phyloP scores from a whole-genome alignment of 2,888 invertebrate species.

The Tipula vernalis region DNA sequence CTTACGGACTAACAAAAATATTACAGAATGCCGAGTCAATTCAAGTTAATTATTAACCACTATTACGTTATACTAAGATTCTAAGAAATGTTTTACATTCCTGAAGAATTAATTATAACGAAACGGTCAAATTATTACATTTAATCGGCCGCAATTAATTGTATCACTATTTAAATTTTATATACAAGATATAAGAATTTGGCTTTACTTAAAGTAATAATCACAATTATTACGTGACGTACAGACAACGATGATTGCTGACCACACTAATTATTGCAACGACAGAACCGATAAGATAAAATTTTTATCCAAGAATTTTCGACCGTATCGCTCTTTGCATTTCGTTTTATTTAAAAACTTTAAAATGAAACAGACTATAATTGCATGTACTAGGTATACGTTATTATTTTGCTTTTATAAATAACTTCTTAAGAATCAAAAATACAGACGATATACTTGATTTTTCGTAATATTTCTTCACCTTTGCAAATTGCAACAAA shows the following conservation, averaged over 20 bases:
- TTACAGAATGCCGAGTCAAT: no score
- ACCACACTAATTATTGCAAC: background rate
- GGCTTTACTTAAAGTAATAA: background rate
- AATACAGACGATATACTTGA: background rate
- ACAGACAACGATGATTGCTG: background rate
- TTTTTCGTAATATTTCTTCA: background rate
- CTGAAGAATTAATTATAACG: no score
- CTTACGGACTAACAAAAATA: no score
- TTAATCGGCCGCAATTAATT: no score
- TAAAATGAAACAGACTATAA: background rate
- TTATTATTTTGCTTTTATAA: background rate
- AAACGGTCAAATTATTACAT: no score
- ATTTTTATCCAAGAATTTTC: background rate
- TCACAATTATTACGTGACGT: background rate
- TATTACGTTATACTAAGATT: no score
- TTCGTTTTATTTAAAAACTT: no score
- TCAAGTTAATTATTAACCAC: no score
- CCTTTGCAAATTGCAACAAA: no score
- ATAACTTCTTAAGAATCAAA: background rate
- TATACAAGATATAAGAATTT: no score
- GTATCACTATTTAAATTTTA: no score
- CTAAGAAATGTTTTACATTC: no score
- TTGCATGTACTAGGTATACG: background rate
- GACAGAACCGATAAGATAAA: background rate
- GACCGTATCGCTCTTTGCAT: background rate